Conservation (phyloP, 2,888 invertebrate species). For the Drosophila borborema region DNA sequence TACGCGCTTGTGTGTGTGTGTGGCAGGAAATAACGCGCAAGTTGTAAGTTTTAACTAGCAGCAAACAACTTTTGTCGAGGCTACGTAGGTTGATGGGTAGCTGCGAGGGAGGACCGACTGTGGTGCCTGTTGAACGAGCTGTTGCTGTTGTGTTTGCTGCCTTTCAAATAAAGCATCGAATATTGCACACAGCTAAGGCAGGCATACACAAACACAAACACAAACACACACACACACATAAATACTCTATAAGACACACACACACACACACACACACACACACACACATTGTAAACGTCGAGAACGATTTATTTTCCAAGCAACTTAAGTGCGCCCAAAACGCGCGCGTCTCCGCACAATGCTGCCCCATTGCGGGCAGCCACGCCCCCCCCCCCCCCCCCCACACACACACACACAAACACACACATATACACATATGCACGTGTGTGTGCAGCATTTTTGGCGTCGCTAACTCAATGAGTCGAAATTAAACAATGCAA, state of each 20-base stretch:
- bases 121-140: slow-evolving; percentile 61
- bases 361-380: slow-evolving; percentile 25
- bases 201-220: slow-evolving; percentile 26
- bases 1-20: slow-evolving; percentile 32
- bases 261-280: slow-evolving; percentile 26
- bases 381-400: slow-evolving; percentile 23
- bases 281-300: slow-evolving; percentile 51
- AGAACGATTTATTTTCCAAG: slow-evolving; percentile 76
- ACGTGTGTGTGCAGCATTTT: slow-evolving; percentile 34
- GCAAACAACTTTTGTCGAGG: slow-evolving; percentile 62
- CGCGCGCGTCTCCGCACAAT: slow-evolving; percentile 63
- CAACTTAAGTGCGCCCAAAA: slow-evolving; percentile 69
- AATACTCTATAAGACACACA: slow-evolving; percentile 12
- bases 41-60: slow-evolving; percentile 76
- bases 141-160: slow-evolving; percentile 56
- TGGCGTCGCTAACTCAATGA: slow-evolving; percentile 80
- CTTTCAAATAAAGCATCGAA: slow-evolving; percentile 78
- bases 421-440: slow-evolving; percentile 6
- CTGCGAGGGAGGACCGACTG: slow-evolving; percentile 16
- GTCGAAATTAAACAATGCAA: slow-evolving; percentile 85
- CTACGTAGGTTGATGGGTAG: not conserved
- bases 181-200: slow-evolving; percentile 40
- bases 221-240: slow-evolving; percentile 36
- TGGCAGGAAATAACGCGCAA: slow-evolving; percentile 77
- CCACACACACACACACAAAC: slow-evolving; percentile 9